Percentiles rank a stretch among this genome's conserved stretches.
phyloP scores from a whole-genome alignment of 2,888 invertebrate species.

The Epinotia bilunana region DNA sequence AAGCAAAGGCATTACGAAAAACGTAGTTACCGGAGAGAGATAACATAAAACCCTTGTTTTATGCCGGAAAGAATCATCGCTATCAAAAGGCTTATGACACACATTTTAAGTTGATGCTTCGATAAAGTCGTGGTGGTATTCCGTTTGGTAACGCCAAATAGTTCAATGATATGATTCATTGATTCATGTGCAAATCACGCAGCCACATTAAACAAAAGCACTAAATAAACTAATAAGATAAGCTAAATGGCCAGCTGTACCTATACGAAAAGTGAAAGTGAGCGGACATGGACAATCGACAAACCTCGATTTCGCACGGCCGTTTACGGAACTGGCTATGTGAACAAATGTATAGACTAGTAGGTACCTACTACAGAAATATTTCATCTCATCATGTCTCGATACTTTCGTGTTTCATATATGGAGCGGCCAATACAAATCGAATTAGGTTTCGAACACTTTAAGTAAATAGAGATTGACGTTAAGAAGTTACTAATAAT shows the following conservation, averaged over 20 bases:
- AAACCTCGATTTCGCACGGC: constrained; percentile 72
- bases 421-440: not conserved
- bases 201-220: constrained; percentile 49
- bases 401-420: not conserved
- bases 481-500: not conserved
- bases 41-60: constrained; percentile 27
- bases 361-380: not conserved
- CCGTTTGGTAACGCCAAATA: constrained; percentile 6
- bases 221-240: constrained; percentile 62
- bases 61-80: constrained; percentile 16
- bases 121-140: constrained; percentile 10
- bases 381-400: not conserved
- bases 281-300: constrained; percentile 59
- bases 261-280: constrained; percentile 66
- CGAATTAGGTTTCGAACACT: not conserved
- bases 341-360: not conserved
- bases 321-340: constrained; percentile 55
- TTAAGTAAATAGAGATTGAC: not conserved
- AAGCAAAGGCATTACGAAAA: constrained; percentile 31
- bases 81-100: constrained; percentile 14
- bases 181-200: constrained; percentile 22
- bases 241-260: constrained; percentile 52
- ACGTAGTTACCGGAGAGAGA: constrained; percentile 17
- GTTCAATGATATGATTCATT: not conserved
- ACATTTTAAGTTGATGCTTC: constrained; percentile 30